Percentiles rank a stretch among this genome's conserved stretches.
These are phyloP conservation scores for Eulemur mongoz DNA, from an alignment of 2,797 vertebrate species.

Conservation along the genomic window DNA sequence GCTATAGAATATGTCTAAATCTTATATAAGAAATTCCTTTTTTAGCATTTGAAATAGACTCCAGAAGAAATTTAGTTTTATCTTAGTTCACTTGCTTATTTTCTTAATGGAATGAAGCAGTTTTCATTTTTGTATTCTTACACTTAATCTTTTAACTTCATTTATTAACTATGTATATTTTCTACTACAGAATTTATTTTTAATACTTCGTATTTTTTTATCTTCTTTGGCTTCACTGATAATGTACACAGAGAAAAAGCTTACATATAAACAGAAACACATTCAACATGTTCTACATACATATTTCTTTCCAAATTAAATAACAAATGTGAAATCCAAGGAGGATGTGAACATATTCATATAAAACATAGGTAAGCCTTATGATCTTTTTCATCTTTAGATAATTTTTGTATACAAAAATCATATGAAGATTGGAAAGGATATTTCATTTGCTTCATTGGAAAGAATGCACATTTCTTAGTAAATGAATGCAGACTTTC, in stretches of 20 bases:
- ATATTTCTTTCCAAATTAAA: constrained; percentile 38
- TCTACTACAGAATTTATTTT: background rate
- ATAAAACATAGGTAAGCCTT: background rate
- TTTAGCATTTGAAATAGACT: background rate
- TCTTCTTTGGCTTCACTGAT: background rate
- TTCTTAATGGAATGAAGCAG: background rate
- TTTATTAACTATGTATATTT: background rate
- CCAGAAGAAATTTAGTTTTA: constrained; percentile 13
- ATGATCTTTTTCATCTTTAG: constrained; percentile 41
- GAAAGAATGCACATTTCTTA: background rate
- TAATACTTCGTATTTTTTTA: background rate
- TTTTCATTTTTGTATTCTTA: background rate
- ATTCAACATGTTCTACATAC: background rate
- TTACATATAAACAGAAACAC: background rate
- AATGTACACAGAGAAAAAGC: background rate
- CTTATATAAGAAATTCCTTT: background rate
- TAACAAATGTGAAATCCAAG: background rate
- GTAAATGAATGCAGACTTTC: background rate
- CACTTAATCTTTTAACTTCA: background rate
- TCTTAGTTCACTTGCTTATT: background rate
- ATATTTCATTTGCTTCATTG: background rate
- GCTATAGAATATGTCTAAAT: background rate
- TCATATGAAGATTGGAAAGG: background rate
- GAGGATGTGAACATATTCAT: background rate
- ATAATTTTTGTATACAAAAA: constrained; percentile 8